A percentile compares a stretch with the other conserved stretches of the same genome.
Evolutionary conservation across 2,797 vertebrate species (phyloP).

Genomic region (Protosalanx chinensis): DNA sequence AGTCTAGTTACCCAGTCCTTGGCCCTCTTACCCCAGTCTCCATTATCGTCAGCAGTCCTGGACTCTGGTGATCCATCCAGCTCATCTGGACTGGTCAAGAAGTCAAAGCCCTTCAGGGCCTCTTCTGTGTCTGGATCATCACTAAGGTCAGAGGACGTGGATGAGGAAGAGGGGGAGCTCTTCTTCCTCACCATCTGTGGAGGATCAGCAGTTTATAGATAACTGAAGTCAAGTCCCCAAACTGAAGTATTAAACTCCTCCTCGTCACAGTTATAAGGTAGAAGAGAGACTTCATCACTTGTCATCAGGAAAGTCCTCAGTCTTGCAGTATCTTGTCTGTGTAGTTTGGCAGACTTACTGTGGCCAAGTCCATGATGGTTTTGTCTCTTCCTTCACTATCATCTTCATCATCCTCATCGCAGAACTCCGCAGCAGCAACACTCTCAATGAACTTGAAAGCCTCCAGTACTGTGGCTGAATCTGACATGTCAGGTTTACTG

Average conservation of each 20-base stretch:
- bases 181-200: constrained; percentile 87
- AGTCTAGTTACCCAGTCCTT: not conserved
- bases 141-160: constrained; percentile 74
- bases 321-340: not conserved
- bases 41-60: constrained; percentile 76
- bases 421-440: constrained; percentile 86
- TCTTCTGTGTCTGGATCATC: constrained; percentile 93
- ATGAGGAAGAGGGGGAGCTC: constrained; percentile 54
- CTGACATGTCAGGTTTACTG: constrained; percentile 87
- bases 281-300: too few relatives aligned
- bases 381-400: constrained; percentile 83
- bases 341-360: constrained; percentile 68
- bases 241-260: too few relatives aligned
- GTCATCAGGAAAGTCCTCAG: too few relatives aligned
- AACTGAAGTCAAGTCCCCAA: too few relatives aligned
- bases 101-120: constrained; percentile 92
- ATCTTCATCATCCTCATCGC: constrained; percentile 91
- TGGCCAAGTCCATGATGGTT: constrained; percentile 81
- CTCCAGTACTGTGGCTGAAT: constrained; percentile 83
- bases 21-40: constrained; percentile 82
- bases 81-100: constrained; percentile 83
- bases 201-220: too few relatives aligned
- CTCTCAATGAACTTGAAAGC: constrained; percentile 93
- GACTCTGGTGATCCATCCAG: constrained; percentile 77
- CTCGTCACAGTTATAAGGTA: too few relatives aligned